These are phyloP conservation scores for Geotrupes spiniger DNA, from an alignment of 2,888 invertebrate species.

Conservation along the genomic window DNA sequence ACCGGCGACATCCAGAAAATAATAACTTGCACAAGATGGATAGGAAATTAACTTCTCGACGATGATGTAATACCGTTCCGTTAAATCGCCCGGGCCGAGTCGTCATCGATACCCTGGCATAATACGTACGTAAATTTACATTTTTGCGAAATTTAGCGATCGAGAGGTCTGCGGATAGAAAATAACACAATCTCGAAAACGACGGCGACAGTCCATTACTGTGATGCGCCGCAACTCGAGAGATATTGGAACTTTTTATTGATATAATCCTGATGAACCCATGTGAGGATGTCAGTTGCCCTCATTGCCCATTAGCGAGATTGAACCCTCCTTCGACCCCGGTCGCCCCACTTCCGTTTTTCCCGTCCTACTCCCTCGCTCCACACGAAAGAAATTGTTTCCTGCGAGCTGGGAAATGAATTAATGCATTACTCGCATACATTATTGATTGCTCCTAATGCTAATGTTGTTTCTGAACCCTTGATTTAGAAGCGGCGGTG, in stretches of 20 bases:
- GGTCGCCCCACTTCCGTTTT: conserved; percentile 55
- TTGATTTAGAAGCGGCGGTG: neutral
- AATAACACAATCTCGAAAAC: conserved; percentile 16
- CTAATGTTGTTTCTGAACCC: conserved; percentile 29
- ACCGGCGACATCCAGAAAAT: conserved; percentile 42
- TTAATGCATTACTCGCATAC: conserved; percentile 51
- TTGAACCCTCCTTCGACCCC: conserved; percentile 33
- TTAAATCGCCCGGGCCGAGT: neutral
- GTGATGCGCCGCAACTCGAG: conserved; percentile 27
- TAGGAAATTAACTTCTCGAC: conserved; percentile 48
- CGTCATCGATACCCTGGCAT: neutral
- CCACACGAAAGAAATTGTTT: conserved; percentile 48
- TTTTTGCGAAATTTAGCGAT: neutral
- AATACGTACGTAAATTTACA: neutral
- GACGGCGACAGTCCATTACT: conserved; percentile 22
- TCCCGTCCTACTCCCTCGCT: conserved; percentile 45
- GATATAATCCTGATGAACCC: conserved; percentile 46
- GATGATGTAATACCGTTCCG: conserved; percentile 43
- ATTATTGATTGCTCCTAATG: conserved; percentile 52
- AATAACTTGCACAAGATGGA: conserved; percentile 45
- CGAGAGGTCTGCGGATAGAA: conserved; percentile 7
- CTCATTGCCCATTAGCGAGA: conserved; percentile 41
- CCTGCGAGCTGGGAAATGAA: conserved; percentile 48
- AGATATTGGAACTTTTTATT: conserved; percentile 42
- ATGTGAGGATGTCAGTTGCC: conserved; percentile 47